These are phyloP conservation scores for Gymnopithys bicolor DNA, from an alignment of 2,797 vertebrate species.

Conservation along the genomic window DNA sequence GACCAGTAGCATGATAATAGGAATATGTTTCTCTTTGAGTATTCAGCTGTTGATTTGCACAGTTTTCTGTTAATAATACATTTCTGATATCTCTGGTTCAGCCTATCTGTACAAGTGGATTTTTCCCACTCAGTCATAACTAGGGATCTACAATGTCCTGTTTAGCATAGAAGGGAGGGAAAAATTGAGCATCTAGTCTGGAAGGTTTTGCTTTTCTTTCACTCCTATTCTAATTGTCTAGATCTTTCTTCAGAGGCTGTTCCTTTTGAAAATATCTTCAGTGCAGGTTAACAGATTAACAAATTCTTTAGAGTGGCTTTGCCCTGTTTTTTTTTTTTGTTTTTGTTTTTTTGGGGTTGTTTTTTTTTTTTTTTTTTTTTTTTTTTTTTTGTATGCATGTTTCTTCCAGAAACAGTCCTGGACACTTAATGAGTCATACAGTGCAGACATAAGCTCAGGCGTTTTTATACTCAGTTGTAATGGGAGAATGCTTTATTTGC, in stretches of 20 bases:
- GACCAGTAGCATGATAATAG: background rate
- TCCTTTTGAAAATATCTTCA: background rate
- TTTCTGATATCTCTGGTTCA: background rate
- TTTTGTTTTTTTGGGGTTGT: no score
- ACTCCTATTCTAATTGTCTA: background rate
- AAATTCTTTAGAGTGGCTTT: background rate
- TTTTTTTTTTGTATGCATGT: no score
- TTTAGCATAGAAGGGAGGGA: background rate
- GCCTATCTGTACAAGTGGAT: rapidly evolving
- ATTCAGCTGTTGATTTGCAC: background rate
- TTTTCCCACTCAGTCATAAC: background rate
- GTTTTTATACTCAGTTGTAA: background rate
- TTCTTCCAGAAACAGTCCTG: background rate
- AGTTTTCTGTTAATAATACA: background rate
- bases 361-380: no score
- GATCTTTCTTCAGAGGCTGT: background rate
- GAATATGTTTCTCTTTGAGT: background rate
- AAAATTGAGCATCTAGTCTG: background rate
- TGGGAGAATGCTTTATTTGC: background rate
- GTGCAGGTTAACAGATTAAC: background rate
- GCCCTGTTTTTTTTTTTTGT: background rate
- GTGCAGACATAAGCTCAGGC: background rate
- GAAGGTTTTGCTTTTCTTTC: background rate
- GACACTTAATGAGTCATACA: constrained; percentile 58
- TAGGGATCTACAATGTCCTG: background rate